Evolutionary conservation across 1,140 invertebrate genomes (phyloP).

Genomic region (Babylonia areolata): DNA sequence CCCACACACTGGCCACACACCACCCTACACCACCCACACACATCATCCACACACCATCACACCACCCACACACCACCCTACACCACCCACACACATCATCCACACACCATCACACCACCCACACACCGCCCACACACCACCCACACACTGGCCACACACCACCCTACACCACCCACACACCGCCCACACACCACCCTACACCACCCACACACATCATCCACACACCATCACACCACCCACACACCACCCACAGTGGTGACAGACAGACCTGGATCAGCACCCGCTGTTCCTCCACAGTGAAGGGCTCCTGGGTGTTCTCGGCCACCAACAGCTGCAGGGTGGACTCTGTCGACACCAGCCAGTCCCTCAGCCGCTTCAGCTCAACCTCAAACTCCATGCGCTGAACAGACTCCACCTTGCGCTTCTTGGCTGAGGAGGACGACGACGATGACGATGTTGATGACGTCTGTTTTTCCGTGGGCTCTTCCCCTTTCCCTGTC

Average conservation of each 20-base stretch:
- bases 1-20: too few species aligned
- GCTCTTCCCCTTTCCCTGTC: slow-evolving; percentile 53
- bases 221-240: too few species aligned
- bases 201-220: too few species aligned
- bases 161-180: too few species aligned
- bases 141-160: too few species aligned
- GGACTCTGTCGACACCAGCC: slow-evolving; percentile 80
- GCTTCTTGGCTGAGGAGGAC: slow-evolving; percentile 59
- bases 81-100: too few species aligned
- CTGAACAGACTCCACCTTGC: slow-evolving; percentile 62
- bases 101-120: too few species aligned
- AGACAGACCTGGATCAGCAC: slow-evolving; percentile 77
- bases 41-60: too few species aligned
- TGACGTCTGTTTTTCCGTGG: slow-evolving; percentile 43
- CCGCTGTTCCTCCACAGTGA: slow-evolving; percentile 81
- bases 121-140: not conserved
- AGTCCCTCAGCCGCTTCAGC: slow-evolving; percentile 78
- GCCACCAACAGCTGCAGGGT: slow-evolving; percentile 77
- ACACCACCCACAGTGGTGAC: too few species aligned
- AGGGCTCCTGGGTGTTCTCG: slow-evolving; percentile 78
- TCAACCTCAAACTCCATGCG: slow-evolving; percentile 79
- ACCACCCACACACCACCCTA: too few species aligned
- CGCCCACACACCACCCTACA: too few species aligned
- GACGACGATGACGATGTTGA: slow-evolving; percentile 11
- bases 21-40: too few species aligned